Evolutionary conservation across 2,888 invertebrate genomes (phyloP), one percentile per base, ranked within the genome.

Genomic region (Pomacea canaliculata): DNA sequence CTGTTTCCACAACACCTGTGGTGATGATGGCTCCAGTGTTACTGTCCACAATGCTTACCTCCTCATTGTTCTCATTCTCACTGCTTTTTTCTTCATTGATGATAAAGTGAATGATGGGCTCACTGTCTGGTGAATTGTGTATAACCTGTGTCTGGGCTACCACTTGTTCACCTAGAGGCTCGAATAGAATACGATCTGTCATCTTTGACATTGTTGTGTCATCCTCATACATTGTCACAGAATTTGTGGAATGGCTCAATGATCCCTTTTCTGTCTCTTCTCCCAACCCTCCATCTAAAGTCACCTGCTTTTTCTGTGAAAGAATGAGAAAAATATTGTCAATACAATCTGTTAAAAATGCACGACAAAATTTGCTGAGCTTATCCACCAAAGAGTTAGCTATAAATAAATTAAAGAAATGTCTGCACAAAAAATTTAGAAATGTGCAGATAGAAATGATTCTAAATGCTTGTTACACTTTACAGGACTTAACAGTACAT

Each of bases 41-140:
- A 23, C 71, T 63, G 51, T 56, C 51, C 27, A 63, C 63, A 63
- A 63, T 63, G 19, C 16, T 27, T 27, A 63, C 19, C 23, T 63
- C 27, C 13, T 65, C 67, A 13, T 27, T 67, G 69, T 69, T 48
- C 23, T 51, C 72, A 51, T 72, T n/a, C 0, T 72, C 49, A 4
- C 37, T 2, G 48, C 46, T 37, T 12, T 63, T 63, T 23, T 46
- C 65, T 18, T 65, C 51, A 7, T 73, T 37, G 46, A 73, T 67
- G 27, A 74, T 68, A 27, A 74, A 69, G 23, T 74, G 46, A 46
- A 74, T 74, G 63, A 74, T 49, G 13, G 74, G 68, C 48, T 74
- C 74, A 13, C 48, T 46, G 37, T 19, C 37, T 10, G 9, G 10
- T 5, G 62, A 19, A 19, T 48, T 62, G 48, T 68, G 68, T 13